A percentile compares a stretch with the other conserved stretches of the same genome.
These are phyloP conservation scores for Arctocebus calabarensis DNA, from an alignment of 2,797 vertebrate species.

Conservation along the genomic window DNA sequence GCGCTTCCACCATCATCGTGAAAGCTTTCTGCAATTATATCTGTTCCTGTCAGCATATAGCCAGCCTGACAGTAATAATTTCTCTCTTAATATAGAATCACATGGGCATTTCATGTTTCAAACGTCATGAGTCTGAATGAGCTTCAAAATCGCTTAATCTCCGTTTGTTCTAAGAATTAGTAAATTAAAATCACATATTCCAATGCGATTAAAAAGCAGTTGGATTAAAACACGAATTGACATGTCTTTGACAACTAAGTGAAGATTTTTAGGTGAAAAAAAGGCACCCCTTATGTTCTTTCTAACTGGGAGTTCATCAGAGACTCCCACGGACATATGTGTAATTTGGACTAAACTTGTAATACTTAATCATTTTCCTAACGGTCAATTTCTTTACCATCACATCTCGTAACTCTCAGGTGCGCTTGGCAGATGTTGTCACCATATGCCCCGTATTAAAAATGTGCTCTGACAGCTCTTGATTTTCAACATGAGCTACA, in stretches of 20 bases:
- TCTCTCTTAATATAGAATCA: not conserved
- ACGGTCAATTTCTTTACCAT: conserved; percentile 44
- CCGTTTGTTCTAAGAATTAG: not conserved
- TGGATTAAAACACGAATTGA: not conserved
- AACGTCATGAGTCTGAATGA: not conserved
- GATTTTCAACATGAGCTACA: not conserved
- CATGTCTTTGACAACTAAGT: not conserved
- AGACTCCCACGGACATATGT: not conserved
- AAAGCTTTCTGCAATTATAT: rapidly evolving
- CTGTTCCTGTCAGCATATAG: not conserved
- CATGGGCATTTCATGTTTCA: not conserved
- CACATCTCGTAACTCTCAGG: not conserved
- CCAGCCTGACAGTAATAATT: not conserved
- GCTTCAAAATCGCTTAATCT: not conserved
- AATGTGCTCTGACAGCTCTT: not conserved
- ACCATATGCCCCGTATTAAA: not conserved
- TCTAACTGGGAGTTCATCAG: not conserved
- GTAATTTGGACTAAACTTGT: conserved; percentile 37
- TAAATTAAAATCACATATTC: not conserved
- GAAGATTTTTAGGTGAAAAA: not conserved
- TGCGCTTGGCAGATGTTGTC: not conserved
- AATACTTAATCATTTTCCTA: not conserved
- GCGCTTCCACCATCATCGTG: not conserved
- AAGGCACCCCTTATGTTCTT: not conserved
- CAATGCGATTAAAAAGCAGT: not conserved